phyloP scores from a whole-genome alignment of 2,113 vertebrate genomes.

The Heterotilapia buettikoferi region DNA sequence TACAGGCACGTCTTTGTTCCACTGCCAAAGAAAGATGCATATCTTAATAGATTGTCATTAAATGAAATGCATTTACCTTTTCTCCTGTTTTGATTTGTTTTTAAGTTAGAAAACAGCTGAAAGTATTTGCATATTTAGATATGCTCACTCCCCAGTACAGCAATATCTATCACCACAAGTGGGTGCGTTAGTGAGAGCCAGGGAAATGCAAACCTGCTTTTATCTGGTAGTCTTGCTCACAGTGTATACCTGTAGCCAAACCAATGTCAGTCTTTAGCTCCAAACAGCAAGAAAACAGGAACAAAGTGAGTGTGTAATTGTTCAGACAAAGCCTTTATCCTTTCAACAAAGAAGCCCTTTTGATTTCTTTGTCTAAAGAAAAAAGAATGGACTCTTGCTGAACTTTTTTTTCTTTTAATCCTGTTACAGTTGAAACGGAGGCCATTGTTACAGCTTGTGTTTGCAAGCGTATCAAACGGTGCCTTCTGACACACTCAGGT shows the following conservation, averaged over 20 bases:
- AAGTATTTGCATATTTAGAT: not conserved
- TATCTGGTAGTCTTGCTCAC: not conserved
- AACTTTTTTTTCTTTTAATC: constrained; percentile 6
- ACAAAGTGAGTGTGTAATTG: constrained; percentile 7
- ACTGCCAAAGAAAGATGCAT: constrained; percentile 21
- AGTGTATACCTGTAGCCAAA: not conserved
- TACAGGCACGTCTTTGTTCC: constrained; percentile 26
- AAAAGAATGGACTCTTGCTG: constrained; percentile 8
- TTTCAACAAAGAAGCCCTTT: not conserved
- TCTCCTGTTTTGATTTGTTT: not conserved
- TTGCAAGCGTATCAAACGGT: not conserved
- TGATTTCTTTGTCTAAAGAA: constrained; percentile 14
- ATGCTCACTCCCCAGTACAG: not conserved
- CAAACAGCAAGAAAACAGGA: not conserved
- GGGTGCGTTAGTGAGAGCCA: not conserved
- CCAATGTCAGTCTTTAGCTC: not conserved
- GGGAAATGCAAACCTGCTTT: not conserved
- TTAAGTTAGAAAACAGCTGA: not conserved
- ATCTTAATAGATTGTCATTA: constrained; percentile 28
- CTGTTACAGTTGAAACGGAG: constrained; percentile 25
- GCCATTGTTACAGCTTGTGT: not conserved
- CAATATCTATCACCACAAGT: not conserved
- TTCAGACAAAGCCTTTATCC: constrained; percentile 3
- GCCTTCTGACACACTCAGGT: not conserved
- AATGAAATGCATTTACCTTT: not conserved